A percentile compares a stretch with the other conserved stretches of the same genome.
Conservation (phyloP, 1,140 invertebrate species). For the Nomia melanderi region DNA sequence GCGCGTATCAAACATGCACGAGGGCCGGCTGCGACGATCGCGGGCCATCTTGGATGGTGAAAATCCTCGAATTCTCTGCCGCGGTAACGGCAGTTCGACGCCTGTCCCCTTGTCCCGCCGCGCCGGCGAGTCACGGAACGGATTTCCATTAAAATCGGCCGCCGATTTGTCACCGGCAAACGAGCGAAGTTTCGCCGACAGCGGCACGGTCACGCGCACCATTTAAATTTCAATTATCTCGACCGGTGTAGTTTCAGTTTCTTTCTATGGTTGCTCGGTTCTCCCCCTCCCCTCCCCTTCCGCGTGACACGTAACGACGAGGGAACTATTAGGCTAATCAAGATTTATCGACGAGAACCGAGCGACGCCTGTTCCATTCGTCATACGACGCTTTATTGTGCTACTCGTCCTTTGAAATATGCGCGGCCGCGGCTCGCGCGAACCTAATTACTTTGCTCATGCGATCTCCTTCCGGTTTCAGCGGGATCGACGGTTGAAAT, state of each 20-base stretch:
- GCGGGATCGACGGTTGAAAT: not conserved
- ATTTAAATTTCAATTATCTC: slow-evolving; percentile 25
- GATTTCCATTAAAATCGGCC: not conserved
- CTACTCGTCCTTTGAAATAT: not conserved
- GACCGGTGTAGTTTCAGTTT: too few species aligned
- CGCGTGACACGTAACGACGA: too few species aligned
- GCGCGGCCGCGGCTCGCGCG: not conserved
- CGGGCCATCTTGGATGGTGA: not conserved
- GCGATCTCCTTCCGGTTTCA: not conserved
- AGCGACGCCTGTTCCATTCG: slow-evolving; percentile 14
- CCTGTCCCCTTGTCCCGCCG: too few species aligned
- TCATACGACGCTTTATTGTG: slow-evolving; percentile 27
- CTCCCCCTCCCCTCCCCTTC: too few species aligned
- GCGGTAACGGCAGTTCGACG: not conserved
- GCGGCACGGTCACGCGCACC: not conserved
- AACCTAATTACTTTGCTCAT: slow-evolving; percentile 26
- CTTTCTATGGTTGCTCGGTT: too few species aligned
- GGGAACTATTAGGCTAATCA: not conserved
- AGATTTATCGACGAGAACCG: not conserved
- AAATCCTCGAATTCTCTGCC: not conserved
- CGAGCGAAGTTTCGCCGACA: not conserved
- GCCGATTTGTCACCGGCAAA: slow-evolving; percentile 12
- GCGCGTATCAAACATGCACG: slow-evolving; percentile 19
- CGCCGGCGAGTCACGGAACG: not conserved
- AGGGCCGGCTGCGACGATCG: not conserved